Conservation (phyloP, 1,140 invertebrate genomes). For the Hycleus cichorii region DNA sequence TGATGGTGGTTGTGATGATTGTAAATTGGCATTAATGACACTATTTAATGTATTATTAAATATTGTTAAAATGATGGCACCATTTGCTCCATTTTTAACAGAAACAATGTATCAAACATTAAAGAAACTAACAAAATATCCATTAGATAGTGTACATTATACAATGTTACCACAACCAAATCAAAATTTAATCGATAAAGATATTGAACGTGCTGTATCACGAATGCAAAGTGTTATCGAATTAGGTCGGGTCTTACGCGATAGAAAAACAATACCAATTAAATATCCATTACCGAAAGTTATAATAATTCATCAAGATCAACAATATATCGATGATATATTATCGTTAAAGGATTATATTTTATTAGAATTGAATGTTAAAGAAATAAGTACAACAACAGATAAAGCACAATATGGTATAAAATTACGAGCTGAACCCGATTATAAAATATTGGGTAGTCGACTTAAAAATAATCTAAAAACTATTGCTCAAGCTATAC, state of each 20-base stretch:
- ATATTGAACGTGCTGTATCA: constrained; percentile 84
- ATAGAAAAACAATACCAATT: constrained; percentile 87
- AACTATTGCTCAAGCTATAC: constrained; percentile 73
- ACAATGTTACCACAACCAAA: constrained; percentile 76
- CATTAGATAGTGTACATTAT: constrained; percentile 75
- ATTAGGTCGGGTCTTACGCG: constrained; percentile 83
- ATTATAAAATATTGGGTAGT: constrained; percentile 79
- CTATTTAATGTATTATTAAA: constrained; percentile 82
- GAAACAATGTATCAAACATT: constrained; percentile 94
- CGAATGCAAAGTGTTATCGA: constrained; percentile 95
- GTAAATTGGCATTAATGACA: constrained; percentile 76
- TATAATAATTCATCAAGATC: constrained; percentile 86
- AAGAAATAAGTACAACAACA: constrained; percentile 75
- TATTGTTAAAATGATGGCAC: constrained; percentile 89
- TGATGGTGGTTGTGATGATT: constrained; percentile 71
- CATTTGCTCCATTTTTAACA: constrained; percentile 95
- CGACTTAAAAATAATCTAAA: constrained; percentile 87
- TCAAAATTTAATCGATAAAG: constrained; percentile 66
- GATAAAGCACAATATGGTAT: constrained; percentile 94
- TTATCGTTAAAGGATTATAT: constrained; percentile 79
- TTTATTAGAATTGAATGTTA: constrained; percentile 90
- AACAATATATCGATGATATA: constrained; percentile 72
- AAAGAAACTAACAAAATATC: constrained; percentile 45
- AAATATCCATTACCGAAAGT: constrained; percentile 97
- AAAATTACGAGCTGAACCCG: constrained; percentile 85